These are phyloP conservation scores for Ecdyonurus torrentis DNA, from an alignment of 2,888 invertebrate genomes.

Conservation along the genomic window DNA sequence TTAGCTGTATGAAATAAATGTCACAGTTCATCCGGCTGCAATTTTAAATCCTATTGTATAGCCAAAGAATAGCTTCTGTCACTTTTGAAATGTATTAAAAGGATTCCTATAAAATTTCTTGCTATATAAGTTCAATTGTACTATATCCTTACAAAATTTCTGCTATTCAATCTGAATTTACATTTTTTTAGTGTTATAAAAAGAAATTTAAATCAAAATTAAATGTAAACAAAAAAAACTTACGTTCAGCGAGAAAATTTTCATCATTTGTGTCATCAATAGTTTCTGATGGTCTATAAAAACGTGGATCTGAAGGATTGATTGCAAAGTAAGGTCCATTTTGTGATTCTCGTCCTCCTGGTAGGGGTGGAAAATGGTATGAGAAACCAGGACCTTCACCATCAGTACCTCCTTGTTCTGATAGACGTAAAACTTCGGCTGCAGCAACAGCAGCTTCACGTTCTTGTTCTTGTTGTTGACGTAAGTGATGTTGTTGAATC, in stretches of 20 bases:
- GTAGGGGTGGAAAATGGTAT: constrained; percentile 7
- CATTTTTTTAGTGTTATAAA: too few species aligned
- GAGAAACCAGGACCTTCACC: constrained; percentile 6
- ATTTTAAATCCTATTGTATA: too few species aligned
- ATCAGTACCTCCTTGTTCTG: not conserved
- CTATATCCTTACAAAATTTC: too few species aligned
- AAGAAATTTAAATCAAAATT: too few species aligned
- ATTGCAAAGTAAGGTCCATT: constrained; percentile 22
- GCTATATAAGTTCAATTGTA: too few species aligned
- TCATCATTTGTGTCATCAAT: not conserved
- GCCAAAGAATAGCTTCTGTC: too few species aligned
- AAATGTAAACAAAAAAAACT: too few species aligned
- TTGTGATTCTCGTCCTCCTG: constrained; percentile 12
- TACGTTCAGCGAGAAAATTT: not conserved
- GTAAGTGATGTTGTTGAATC: constrained; percentile 2
- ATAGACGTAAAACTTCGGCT: not conserved
- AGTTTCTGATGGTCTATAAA: constrained; percentile 19
- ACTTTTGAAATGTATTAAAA: too few species aligned
- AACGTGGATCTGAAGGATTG: constrained; percentile 26
- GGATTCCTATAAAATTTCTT: too few species aligned
- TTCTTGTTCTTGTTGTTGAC: not conserved
- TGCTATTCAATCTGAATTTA: too few species aligned
- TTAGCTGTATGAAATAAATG: too few species aligned
- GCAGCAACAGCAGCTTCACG: not conserved
- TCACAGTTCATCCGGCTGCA: too few species aligned